Evolutionary conservation across 2,888 invertebrate genomes (phyloP), one percentile per base, ranked within the genome.

Genomic region (Vesta saturnalis): DNA sequence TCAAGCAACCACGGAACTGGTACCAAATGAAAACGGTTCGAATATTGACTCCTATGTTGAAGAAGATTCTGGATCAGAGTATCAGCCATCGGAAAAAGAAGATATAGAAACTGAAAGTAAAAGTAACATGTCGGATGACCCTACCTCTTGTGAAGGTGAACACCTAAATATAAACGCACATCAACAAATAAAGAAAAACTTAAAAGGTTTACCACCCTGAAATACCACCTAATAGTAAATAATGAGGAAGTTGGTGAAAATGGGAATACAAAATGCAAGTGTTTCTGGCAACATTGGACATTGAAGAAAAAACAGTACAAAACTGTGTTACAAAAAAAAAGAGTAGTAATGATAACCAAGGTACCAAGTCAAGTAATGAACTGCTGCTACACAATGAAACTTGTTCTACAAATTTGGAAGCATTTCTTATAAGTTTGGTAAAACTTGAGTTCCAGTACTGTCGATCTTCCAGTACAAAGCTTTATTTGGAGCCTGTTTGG

Each of bases 401-500:
- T 49, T 15, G 14, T 62, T 55, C 35, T 62, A 58, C 47, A 8
- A 70, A 22, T 16, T 39, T 59, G 46, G 23, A 69, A 30, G 55
- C 49, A 56, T 70, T 62, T 59, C 23, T 70, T 22, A 30, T 58
- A 19, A 19, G 14, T 10, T 57, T 69, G 30, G 61, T 60, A 15
- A 60, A 66, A 47, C 15, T 69, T 19, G 69, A 69, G 61, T 65
- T 35, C 14, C 67, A 63, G 16, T 67, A 67, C 30, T 67, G 49
- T 21, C 39, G 64, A 14, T 56, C 46, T 16, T 67, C 57, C 16
- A 57, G 57, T 15, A 64, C 22, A 22, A 67, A 67, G 49, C 61
- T 57, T n/a, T 59, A 67, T 21, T 39, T 67, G 19, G 59, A 67
- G 23, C 63, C 64, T 19, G 30, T 57, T 21, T 67, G 58, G 63